phyloP scores from a whole-genome alignment of 2,113 vertebrate species.

The Pimephales promelas region DNA sequence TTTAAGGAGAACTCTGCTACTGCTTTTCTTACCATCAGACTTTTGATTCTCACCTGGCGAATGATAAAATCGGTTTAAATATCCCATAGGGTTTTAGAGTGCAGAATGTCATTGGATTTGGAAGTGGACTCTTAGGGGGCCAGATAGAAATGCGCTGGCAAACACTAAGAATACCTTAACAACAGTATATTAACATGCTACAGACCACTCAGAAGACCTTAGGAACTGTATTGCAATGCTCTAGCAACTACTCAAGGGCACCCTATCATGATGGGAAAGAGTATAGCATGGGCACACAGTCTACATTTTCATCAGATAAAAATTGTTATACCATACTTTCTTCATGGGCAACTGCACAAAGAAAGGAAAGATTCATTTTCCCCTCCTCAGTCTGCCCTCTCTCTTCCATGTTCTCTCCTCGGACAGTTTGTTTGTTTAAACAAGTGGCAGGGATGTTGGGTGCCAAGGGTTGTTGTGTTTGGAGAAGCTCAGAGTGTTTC shows the following conservation, averaged over 20 bases:
- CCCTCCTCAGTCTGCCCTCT: not conserved
- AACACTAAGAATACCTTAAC: not conserved
- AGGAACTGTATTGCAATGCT: not conserved
- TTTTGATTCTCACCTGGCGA: not conserved
- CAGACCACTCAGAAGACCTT: not conserved
- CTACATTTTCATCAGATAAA: not conserved
- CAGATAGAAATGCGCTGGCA: not conserved
- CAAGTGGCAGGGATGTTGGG: slow-evolving; percentile 69
- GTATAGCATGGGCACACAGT: not conserved
- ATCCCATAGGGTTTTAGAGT: not conserved
- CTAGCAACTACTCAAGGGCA: not conserved
- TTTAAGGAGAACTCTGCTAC: not conserved
- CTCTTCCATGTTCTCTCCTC: slow-evolving; percentile 27
- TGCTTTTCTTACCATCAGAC: not conserved
- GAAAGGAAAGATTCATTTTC: not conserved
- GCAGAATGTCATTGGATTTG: not conserved
- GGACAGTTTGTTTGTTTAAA: slow-evolving; percentile 75
- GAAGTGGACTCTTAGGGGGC: not conserved
- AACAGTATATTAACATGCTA: not conserved
- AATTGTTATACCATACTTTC: not conserved
- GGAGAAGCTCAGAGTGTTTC: slow-evolving; percentile 64
- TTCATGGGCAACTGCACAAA: not conserved
- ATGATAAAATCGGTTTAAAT: not conserved
- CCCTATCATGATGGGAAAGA: not conserved
- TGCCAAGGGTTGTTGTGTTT: slow-evolving; percentile 76